Evolutionary conservation across 2,888 invertebrate species (phyloP), one percentile per base, ranked within the genome.

Genomic region (Drosophila falleni): DNA sequence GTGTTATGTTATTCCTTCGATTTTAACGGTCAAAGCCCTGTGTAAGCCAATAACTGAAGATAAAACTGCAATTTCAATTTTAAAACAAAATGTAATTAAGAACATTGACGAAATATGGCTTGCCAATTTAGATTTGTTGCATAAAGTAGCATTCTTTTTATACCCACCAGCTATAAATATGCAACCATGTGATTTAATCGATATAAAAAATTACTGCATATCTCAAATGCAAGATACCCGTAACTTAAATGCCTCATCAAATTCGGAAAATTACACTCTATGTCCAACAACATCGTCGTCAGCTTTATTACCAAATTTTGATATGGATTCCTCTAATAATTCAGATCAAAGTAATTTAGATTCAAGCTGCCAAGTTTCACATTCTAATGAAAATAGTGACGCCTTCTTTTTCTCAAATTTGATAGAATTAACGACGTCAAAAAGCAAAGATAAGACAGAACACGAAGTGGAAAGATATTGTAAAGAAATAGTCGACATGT

Each of bases 61-160:
- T 16, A 41, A 10, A 16, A 10, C 5, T 41, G 16, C 16, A 41
- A 16, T 41, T 16, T 16, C 41, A 10, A 41, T 10, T 16, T 41
- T 41, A 41, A 41, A 41, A n/a, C 16, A 41, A 41, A n/a, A n/a
- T n/a, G n/a, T 37, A n/a, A 37, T 37, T n/a, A n/a, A 37, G n/a
- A 37, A 37, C n/a, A 37, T 37, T n/a, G 37, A 37, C 37, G 37
- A n/a, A n/a, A 37, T 37, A 37, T 37, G 37, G 37, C 37, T 37
- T 0, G 3, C n/a, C 6, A 37, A 37, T 37, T 37, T 37, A n/a
- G n/a, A n/a, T n/a, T 37, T 37, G n/a, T n/a, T 37, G n/a, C 37
- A 37, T n/a, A 37, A 37, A 37, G 37, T 37, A 37, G 37, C 37
- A 37, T 37, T 37, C n/a, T 37, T 37, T 37, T n/a, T 37, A 37